Evolutionary conservation across 37 sponge, comb jelly and placozoan genomes (phyloP), one percentile per base, ranked within the genome.

Genomic region (Tethya wilhelma): DNA sequence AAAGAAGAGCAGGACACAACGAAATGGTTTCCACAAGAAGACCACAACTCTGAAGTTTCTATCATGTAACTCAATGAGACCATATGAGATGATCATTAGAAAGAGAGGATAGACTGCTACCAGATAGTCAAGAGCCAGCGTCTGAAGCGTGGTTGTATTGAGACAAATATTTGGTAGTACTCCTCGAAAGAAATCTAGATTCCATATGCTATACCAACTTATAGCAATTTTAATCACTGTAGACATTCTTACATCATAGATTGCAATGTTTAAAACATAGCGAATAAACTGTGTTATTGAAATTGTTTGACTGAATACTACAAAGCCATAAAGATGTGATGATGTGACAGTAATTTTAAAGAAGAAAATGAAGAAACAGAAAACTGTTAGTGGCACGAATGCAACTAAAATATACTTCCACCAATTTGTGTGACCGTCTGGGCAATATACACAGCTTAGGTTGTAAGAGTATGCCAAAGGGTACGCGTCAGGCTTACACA

Each of bases 331-430:
- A 2, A 92, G 77, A 34, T 74, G 70, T 32, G 84, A 74, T 38
- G 69, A 55, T 14, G 77, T 63, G 4, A 71, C 62, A 44, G 64
- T 87, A 43, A 92, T 44, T 32, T 79, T 69, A 37, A 92, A 80
- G 4, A 87, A n/a, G 8, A 92, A 43, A 57, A 92, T 59, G n/a
- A 84, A 25, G 39, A 83, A 23, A 64, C 76, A 69, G 33, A 92
- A 62, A 0, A 84, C 19, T 2, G 89, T 87, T 12, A 80, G 42
- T 30, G 93, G 93, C 6, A 81, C 3, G 46, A 69, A 71, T 2
- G 49, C 72, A 26, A 40, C 11, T 6, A 59, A 1, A 9, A 71
- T 26, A 17, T 59, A 81, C 44, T 39, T 59, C 64, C 19, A n/a
- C 72, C 44, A 43, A 38, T 71, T 71, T 14, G 9, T 6, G 7